These are phyloP conservation scores for Phalloptychus januarius DNA, from an alignment of 2,797 vertebrate species.

Conservation along the genomic window DNA sequence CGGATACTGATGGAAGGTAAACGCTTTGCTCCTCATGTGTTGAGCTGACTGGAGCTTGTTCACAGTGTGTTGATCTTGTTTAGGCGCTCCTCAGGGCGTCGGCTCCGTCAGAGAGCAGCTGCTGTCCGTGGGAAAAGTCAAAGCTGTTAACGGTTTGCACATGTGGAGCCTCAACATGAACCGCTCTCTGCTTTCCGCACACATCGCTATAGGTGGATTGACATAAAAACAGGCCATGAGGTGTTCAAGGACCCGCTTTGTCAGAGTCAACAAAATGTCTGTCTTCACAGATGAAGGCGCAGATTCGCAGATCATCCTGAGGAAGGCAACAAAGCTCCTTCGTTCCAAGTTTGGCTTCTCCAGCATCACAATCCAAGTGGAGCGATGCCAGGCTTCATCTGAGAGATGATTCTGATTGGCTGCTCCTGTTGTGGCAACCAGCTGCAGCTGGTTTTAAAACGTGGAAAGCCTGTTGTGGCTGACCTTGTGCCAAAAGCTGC, in stretches of 20 bases:
- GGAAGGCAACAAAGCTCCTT: constrained; percentile 80
- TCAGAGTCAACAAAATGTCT: not conserved
- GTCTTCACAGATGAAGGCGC: constrained; percentile 74
- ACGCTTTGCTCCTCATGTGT: not conserved
- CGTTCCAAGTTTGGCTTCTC: constrained; percentile 82
- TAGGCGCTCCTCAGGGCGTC: constrained; percentile 81
- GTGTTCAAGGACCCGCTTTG: not conserved
- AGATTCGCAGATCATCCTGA: constrained; percentile 77
- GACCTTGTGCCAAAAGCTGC: not conserved
- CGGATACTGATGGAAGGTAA: constrained; percentile 92
- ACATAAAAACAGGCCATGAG: too few relatives aligned
- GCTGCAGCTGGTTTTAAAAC: not conserved
- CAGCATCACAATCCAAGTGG: constrained; percentile 87
- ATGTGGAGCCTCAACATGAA: constrained; percentile 87
- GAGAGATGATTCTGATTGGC: constrained; percentile 30
- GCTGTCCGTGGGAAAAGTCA: constrained; percentile 81
- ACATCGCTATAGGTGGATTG: constrained; percentile 81
- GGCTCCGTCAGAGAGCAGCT: constrained; percentile 80
- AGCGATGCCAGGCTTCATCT: constrained; percentile 69
- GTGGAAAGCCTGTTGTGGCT: not conserved
- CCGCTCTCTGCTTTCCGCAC: constrained; percentile 79
- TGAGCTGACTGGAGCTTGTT: not conserved
- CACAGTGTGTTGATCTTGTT: not conserved
- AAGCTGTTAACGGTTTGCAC: constrained; percentile 80
- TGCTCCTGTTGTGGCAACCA: not conserved